These are phyloP conservation scores for human (Homo sapiens) DNA, from an alignment of 2,113 vertebrate genomes.

Conservation along the genomic window GRCh38 chr1:44635001-44635500, in stretches of 20 bases:
- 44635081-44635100: neutral
- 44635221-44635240: neutral
- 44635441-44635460: constrained; percentile 43
- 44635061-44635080: neutral
- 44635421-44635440: constrained; percentile 11
- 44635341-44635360: neutral
- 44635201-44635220: neutral
- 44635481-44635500: constrained; percentile 3
- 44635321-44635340: neutral
- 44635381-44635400: neutral
- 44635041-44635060: neutral
- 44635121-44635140: neutral
- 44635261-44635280: neutral
- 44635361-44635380: constrained; percentile 9
- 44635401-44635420: neutral
- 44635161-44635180: neutral
- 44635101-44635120: neutral
- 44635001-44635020: neutral
- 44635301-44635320: neutral
- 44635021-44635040: neutral
- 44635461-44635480: neutral
- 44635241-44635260: constrained; percentile 19
- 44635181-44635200: neutral
- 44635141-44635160: neutral
- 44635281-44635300: neutral